phyloP scores from a whole-genome alignment of 2,113 vertebrate genomes.

The Pagrus major region DNA sequence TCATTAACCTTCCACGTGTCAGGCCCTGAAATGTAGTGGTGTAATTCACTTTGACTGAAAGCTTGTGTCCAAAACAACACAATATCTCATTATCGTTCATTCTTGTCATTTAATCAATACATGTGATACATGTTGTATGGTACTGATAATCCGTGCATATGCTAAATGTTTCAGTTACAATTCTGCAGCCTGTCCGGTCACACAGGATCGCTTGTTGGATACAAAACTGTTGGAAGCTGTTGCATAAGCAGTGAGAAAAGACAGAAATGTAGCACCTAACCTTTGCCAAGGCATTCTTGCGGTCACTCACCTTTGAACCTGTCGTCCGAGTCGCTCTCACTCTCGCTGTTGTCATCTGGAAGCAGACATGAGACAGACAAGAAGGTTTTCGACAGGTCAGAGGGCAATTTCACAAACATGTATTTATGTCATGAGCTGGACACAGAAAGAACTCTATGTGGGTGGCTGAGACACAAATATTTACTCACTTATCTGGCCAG shows the following conservation, averaged over 20 bases:
- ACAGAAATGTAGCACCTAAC: background rate
- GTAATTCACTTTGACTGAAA: background rate
- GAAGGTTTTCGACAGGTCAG: conserved; percentile 54
- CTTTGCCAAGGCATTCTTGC: conserved; percentile 12
- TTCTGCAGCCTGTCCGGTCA: conserved; percentile 13
- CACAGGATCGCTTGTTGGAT: conserved; percentile 2
- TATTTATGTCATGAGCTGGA: conserved; percentile 42
- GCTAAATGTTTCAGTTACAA: conserved; percentile 23
- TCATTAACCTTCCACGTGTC: background rate
- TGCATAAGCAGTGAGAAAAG: conserved; percentile 15
- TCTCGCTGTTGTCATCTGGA: conserved; percentile 99
- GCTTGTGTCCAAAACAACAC: conserved; percentile 2
- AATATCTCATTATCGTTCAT: conserved; percentile 7
- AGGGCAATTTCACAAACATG: conserved; percentile 53
- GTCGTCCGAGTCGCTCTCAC: conserved; percentile 99
- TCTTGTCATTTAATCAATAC: background rate
- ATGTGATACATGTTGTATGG: conserved; percentile 14
- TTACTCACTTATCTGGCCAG: conserved; percentile 53
- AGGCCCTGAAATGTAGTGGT: background rate
- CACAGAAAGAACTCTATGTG: conserved; percentile 40
- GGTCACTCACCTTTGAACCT: conserved; percentile 96
- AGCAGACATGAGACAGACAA: conserved; percentile 75
- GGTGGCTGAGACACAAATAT: conserved; percentile 63
- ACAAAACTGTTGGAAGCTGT: conserved; percentile 9
- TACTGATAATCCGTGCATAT: conserved; percentile 19